phyloP scores from a whole-genome alignment of 2,797 vertebrate species.

The Notolepis coatsorum region DNA sequence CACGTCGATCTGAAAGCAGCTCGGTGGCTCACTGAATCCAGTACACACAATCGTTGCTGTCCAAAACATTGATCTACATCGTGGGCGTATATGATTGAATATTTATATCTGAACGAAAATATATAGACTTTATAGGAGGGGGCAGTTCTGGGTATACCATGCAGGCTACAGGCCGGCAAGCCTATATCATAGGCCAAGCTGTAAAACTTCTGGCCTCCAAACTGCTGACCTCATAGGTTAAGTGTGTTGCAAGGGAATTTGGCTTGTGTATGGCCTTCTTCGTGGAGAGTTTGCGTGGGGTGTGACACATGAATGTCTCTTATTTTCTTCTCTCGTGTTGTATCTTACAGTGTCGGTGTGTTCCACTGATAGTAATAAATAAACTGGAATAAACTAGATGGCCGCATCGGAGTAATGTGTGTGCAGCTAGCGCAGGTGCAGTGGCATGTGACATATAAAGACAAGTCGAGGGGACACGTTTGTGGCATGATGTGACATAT shows the following conservation, averaged over 20 bases:
- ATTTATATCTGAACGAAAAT: neutral
- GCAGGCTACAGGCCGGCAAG: neutral
- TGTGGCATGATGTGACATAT: no score
- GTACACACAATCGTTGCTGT: neutral
- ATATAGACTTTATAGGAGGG: neutral
- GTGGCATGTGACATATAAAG: conserved; percentile 31
- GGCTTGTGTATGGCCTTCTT: conserved; percentile 19
- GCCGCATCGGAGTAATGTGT: conserved; percentile 6
- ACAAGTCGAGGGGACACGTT: conserved; percentile 47
- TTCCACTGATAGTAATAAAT: conserved; percentile 18
- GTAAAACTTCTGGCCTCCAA: conserved; percentile 37
- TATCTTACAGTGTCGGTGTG: neutral
- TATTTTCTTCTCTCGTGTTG: neutral
- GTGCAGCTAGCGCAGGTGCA: conserved; percentile 43
- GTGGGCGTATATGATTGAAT: conserved; percentile 2
- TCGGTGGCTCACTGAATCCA: conserved; percentile 14
- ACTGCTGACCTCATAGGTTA: conserved; percentile 23
- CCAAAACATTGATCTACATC: neutral
- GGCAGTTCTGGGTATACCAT: neutral
- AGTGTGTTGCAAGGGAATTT: conserved; percentile 27
- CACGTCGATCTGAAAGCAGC: neutral
- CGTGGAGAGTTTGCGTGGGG: conserved; percentile 33
- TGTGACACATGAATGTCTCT: conserved; percentile 10
- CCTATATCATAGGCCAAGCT: conserved; percentile 1
- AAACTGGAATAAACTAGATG: conserved; percentile 12